Evolutionary conservation across 64 coral and sea anemone genomes (phyloP).

Genomic region (Dendronephthya gigantea): DNA sequence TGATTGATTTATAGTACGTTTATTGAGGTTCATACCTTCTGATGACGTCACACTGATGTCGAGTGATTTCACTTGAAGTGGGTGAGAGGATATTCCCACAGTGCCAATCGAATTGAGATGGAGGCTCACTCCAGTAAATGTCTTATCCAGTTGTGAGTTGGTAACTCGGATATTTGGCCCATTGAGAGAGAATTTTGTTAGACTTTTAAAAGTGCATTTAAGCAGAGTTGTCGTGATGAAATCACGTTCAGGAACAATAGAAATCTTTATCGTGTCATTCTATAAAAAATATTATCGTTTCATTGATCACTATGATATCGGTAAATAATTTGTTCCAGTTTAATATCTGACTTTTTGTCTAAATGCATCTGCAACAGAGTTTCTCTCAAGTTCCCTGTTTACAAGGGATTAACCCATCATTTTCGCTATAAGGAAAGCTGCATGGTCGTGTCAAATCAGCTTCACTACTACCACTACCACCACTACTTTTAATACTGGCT

Average conservation of each 20-base stretch:
- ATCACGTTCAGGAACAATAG: constrained; percentile 36
- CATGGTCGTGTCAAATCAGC: too few relatives aligned
- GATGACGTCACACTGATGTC: neutral
- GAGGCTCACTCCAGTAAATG: constrained; percentile 34
- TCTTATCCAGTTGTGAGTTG: constrained; percentile 37
- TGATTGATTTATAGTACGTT: neutral
- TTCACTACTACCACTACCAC: too few relatives aligned
- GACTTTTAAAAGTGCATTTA: constrained; percentile 39
- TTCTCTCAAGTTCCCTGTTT: too few relatives aligned
- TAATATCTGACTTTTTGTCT: too few relatives aligned
- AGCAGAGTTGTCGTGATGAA: constrained; percentile 21
- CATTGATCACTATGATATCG: too few relatives aligned
- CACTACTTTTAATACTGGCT: too few relatives aligned
- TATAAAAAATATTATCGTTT: constrained; percentile 21
- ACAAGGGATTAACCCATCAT: too few relatives aligned
- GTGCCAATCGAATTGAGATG: constrained; percentile 21
- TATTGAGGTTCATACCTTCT: neutral
- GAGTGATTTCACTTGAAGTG: constrained; percentile 24
- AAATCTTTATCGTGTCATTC: constrained; percentile 30
- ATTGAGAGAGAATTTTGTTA: constrained; percentile 19
- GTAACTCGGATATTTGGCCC: constrained; percentile 36
- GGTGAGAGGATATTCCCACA: constrained; percentile 29
- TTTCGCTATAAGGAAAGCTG: too few relatives aligned
- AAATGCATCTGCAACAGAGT: too few relatives aligned
- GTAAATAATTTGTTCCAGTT: too few relatives aligned